These are phyloP conservation scores for Setipinna tenuifilis DNA, from an alignment of 2,797 vertebrate genomes.

Conservation along the genomic window DNA sequence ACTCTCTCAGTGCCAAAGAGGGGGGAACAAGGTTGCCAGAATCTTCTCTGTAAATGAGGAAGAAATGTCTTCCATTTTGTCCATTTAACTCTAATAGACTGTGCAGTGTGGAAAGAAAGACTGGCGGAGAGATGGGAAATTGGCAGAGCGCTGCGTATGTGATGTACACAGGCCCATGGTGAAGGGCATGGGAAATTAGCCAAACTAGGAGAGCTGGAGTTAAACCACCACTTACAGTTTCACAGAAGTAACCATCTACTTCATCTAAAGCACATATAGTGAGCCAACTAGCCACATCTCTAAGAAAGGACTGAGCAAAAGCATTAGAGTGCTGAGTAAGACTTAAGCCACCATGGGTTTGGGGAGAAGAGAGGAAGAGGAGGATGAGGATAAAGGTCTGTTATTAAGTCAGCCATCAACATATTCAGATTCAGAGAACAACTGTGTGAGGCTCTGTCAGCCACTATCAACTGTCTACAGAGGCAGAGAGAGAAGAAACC, in stretches of 20 bases:
- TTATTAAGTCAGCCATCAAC: neutral
- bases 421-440: neutral
- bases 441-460: no score
- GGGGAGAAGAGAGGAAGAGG: neutral
- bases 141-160: neutral
- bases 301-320: neutral
- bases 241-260: neutral
- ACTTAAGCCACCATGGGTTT: neutral
- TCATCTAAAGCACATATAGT: neutral
- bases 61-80: constrained; percentile 21
- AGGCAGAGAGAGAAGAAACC: no score
- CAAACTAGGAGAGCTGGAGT: neutral
- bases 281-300: neutral
- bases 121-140: neutral
- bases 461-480: no score
- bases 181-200: neutral
- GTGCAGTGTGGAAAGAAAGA: neutral
- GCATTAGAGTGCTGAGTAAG: neutral
- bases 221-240: neutral
- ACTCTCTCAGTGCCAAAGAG: neutral
- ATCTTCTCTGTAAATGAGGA: constrained; percentile 21
- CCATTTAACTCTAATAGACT: constrained; percentile 18
- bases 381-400: neutral
- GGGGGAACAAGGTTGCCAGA: neutral
- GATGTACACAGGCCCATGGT: neutral